These are phyloP conservation scores for Chamaea fasciata DNA, from an alignment of 2,113 vertebrate species.

Conservation along the genomic window DNA sequence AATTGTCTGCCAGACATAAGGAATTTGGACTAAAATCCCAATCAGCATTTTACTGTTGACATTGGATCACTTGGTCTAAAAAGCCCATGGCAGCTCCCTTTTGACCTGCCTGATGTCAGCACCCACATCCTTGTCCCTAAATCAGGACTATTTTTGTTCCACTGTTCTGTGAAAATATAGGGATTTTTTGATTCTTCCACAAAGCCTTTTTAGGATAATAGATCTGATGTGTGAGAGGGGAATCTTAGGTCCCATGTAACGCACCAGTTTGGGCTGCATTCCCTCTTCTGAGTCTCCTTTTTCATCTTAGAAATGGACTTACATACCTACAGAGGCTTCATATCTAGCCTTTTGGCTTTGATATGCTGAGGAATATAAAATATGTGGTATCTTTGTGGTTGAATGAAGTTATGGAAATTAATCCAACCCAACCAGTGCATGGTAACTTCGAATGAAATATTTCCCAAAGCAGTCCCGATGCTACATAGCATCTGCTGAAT, in stretches of 20 bases:
- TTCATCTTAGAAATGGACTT: background rate
- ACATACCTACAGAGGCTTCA: background rate
- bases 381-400: background rate
- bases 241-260: background rate
- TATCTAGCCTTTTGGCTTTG: background rate
- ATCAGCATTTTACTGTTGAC: background rate
- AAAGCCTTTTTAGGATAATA: background rate
- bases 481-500: constrained; percentile 18
- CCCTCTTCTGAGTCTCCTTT: background rate
- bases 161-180: background rate
- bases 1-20: background rate
- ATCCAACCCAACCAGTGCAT: background rate
- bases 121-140: background rate
- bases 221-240: background rate
- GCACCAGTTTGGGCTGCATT: background rate
- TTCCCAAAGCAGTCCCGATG: background rate
- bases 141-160: background rate
- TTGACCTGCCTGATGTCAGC: background rate
- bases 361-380: background rate
- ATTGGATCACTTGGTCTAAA: background rate
- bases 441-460: background rate
- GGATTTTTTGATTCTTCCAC: background rate
- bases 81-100: background rate
- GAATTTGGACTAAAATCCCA: background rate
- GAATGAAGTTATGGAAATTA: background rate